Percentiles rank a stretch among this genome's conserved stretches.
These are phyloP conservation scores for Drosophila borborema DNA, from an alignment of 2,888 invertebrate species.

Conservation along the genomic window DNA sequence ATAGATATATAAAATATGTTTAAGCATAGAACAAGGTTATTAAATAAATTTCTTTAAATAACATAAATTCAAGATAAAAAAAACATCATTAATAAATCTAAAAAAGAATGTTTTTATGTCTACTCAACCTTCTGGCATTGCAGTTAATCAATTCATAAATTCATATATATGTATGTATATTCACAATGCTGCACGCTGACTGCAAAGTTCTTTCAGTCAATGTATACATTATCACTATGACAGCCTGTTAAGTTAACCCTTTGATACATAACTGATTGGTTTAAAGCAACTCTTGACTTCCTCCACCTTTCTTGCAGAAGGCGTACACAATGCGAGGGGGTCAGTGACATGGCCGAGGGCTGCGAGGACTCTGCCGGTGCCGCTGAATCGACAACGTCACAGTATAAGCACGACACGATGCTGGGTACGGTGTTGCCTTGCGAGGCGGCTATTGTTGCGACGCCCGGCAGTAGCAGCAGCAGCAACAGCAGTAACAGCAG, in stretches of 20 bases:
- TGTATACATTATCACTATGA: background rate
- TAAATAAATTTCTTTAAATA: too few relatives aligned
- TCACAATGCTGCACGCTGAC: background rate
- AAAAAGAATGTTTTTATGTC: background rate
- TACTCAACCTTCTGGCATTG: background rate
- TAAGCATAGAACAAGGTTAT: too few relatives aligned
- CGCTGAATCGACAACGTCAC: slow-evolving; percentile 69
- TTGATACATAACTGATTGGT: slow-evolving; percentile 2
- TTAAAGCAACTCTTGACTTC: background rate
- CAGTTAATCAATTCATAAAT: background rate
- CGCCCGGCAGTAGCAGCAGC: slow-evolving; percentile 72
- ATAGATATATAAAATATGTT: too few relatives aligned
- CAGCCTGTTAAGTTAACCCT: slow-evolving; percentile 3
- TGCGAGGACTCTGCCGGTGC: slow-evolving; percentile 86
- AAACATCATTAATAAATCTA: background rate
- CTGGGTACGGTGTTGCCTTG: slow-evolving; percentile 85
- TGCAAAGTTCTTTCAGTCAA: background rate
- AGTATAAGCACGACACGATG: slow-evolving; percentile 80
- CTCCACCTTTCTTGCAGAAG: slow-evolving; percentile 86
- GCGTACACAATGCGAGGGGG: slow-evolving; percentile 76
- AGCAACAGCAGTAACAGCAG: slow-evolving; percentile 57
- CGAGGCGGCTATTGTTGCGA: slow-evolving; percentile 85
- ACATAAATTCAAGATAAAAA: too few relatives aligned
- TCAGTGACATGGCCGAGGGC: slow-evolving; percentile 92
- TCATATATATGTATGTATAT: background rate